A percentile compares a stretch with the other conserved stretches of the same genome.
phyloP scores from a whole-genome alignment of 2,113 vertebrate genomes.

The Cyprinodon variegatus region DNA sequence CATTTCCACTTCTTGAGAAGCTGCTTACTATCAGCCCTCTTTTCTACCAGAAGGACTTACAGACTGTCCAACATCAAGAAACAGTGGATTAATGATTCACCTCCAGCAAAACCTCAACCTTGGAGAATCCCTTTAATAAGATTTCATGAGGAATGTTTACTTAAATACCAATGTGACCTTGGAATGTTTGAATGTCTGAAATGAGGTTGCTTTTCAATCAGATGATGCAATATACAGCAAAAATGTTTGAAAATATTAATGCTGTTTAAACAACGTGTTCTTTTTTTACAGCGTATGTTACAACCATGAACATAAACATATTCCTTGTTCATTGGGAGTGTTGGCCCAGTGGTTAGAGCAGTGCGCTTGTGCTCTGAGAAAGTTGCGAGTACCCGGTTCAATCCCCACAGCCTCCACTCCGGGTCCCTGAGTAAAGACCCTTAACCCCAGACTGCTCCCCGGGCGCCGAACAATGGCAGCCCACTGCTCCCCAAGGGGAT shows the following conservation, averaged over 20 bases:
- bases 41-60: constrained; percentile 4
- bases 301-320: neutral
- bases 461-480: no score
- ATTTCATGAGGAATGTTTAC: constrained; percentile 38
- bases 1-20: neutral
- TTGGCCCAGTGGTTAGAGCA: no score
- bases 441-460: no score
- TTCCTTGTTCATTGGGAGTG: neutral
- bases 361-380: no score
- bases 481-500: no score
- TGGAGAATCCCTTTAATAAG: constrained; percentile 20
- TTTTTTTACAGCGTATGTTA: no score
- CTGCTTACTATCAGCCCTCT: neutral
- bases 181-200: constrained; percentile 16
- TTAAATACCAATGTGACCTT: constrained; percentile 32
- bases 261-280: no score
- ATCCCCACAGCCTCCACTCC: no score
- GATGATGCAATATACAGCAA: neutral
- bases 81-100: constrained; percentile 16
- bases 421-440: no score
- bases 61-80: constrained; percentile 12
- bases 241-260: neutral
- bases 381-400: no score
- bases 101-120: constrained; percentile 1
- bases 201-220: constrained; percentile 11